Conservation (phyloP, 2,888 invertebrate species). For the Cetonia aurata region DNA sequence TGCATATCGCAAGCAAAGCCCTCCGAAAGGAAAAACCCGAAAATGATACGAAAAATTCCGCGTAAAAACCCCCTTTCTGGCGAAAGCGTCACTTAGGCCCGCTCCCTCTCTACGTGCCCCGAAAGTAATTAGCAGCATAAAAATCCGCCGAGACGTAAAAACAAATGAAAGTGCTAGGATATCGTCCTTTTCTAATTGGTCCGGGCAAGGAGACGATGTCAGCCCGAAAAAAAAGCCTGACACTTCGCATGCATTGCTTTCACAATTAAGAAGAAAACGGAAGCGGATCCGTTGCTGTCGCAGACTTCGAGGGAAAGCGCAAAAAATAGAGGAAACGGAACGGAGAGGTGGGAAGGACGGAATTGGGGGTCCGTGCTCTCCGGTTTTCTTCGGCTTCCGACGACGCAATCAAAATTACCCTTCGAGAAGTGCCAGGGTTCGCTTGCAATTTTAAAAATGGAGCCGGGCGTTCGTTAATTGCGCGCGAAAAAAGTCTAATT, state of each 20-base stretch:
- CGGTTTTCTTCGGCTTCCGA: slow-evolving; percentile 6
- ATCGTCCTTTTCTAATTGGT: slow-evolving; percentile 58
- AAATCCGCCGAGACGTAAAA: slow-evolving; percentile 66
- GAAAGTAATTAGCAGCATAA: slow-evolving; percentile 68
- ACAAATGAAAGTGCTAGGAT: slow-evolving; percentile 64
- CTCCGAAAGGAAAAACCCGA: not conserved
- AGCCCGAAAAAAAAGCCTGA: slow-evolving; percentile 58
- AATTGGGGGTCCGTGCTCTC: slow-evolving; percentile 13
- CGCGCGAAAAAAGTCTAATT: slow-evolving; percentile 64
- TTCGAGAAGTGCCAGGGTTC: slow-evolving; percentile 61
- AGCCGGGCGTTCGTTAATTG: slow-evolving; percentile 48
- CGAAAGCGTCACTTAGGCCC: slow-evolving; percentile 24
- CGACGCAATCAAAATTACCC: slow-evolving; percentile 63
- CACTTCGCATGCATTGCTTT: slow-evolving; percentile 64
- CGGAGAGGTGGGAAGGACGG: not conserved
- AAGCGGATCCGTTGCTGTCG: slow-evolving; percentile 12
- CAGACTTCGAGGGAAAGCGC: slow-evolving; percentile 1
- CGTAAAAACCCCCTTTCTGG: slow-evolving; percentile 4
- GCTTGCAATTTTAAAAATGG: slow-evolving; percentile 66
- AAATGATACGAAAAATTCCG: no score
- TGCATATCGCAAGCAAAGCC: no score
- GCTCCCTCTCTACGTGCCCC: slow-evolving; percentile 60
- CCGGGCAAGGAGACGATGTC: slow-evolving; percentile 54
- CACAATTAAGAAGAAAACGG: slow-evolving; percentile 61
- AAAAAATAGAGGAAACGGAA: slow-evolving; percentile 18